Base-by-base conservation (phyloP, 1,140 invertebrate genomes). In the Ceratitis capitata region DNA sequence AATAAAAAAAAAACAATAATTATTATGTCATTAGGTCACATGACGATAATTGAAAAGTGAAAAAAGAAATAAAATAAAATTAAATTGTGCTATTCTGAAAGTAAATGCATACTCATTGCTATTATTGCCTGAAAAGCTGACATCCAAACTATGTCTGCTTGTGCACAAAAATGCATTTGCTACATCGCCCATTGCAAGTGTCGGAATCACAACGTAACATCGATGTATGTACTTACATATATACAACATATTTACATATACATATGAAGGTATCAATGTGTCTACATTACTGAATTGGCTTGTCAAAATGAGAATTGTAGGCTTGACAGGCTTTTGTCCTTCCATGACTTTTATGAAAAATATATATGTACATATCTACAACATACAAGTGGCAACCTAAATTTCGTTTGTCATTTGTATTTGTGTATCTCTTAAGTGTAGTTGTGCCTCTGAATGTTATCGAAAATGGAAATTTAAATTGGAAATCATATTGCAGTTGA, bases 381-480 rank as follows among this genome's bases (percentile, higher is more conserved):
- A n/a, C n/a, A n/a, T n/a, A n/a, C n/a, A n/a, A n/a, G n/a, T n/a
- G 12, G 35, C 19, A 45, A 78, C 69, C 69, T 78, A 42, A 78
- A 45, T 78, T 78, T 78, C 9, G 69, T 19, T 29, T 47, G 7
- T 45, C 39, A n/a, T n/a, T 45, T 26, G 29, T 23, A n/a, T 45
- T 23, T 78, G 42, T 69, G n/a, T n/a, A n/a, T n/a, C n/a, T n/a
- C n/a, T 35, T 32, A 29, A 69, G 39, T 64, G 14, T 29, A 78
- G n/a, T n/a, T n/a, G n/a, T n/a, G n/a, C n/a, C n/a, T n/a, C n/a
- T n/a, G n/a, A n/a, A 42, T 26, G 53, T 16, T 16, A 47, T 35
- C 83, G 49, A 61, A 78, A 85, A 64, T 29, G 84, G 78, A 86
- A 47, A 82, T 69, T 74, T 83, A 64, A 61, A 83, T 45, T 69